Percentiles rank a stretch among this genome's conserved stretches.
Conservation (phyloP, 1,140 invertebrate species). For the Diprion similis region DNA sequence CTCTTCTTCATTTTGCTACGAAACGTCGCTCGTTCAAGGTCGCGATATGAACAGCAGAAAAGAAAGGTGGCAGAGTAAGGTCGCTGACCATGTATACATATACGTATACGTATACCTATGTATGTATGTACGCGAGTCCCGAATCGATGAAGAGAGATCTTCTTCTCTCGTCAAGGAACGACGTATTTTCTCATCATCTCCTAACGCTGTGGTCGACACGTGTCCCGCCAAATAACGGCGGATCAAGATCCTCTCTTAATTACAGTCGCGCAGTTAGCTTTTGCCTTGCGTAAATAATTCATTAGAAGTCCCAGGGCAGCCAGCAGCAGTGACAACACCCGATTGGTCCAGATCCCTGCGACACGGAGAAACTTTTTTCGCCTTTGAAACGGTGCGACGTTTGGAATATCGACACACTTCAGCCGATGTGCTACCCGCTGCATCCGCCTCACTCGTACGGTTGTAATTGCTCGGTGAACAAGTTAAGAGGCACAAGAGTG, state of each 20-base stretch:
- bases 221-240: neutral
- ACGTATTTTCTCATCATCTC: neutral
- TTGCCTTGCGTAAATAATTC: neutral
- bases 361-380: neutral
- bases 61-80: neutral
- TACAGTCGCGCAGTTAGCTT: neutral
- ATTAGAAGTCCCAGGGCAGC: neutral
- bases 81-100: neutral
- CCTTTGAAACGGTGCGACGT: too few relatives aligned
- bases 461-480: constrained; percentile 5
- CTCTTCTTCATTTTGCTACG: neutral
- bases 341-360: neutral
- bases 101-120: too few relatives aligned
- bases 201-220: neutral
- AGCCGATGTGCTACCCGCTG: neutral
- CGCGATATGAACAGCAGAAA: neutral
- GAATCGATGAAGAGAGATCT: neutral
- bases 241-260: neutral
- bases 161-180: neutral
- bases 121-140: neutral
- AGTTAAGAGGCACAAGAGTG: neutral
- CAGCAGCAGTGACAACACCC: neutral
- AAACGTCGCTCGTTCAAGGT: neutral
- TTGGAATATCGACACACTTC: neutral
- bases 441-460: neutral